A percentile compares a stretch with the other conserved stretches of the same genome.
Conservation (phyloP, 2,888 invertebrate species). For the Cerastis leucographa region DNA sequence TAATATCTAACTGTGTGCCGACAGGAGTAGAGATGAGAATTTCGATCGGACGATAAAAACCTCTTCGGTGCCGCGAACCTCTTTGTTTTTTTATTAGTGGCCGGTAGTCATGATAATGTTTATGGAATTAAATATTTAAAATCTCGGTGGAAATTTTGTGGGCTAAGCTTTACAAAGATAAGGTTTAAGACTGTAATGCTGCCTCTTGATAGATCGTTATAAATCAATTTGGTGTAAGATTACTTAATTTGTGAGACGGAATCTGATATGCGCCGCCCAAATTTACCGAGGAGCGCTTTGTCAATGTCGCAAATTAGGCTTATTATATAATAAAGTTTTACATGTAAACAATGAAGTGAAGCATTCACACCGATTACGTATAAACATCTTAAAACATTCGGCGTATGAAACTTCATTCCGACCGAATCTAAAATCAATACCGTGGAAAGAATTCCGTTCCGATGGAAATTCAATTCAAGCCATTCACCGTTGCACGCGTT, state of each 20-base stretch:
- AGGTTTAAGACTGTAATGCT: background rate
- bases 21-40: constrained; percentile 77
- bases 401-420: constrained; percentile 68
- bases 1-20: constrained; percentile 84
- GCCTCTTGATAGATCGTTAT: constrained; percentile 23
- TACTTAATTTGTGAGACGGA: constrained; percentile 37
- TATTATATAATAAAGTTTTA: background rate
- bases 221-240: constrained; percentile 40
- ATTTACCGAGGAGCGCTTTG: constrained; percentile 10
- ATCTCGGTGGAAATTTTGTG: background rate
- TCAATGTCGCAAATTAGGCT: constrained; percentile 32
- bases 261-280: constrained; percentile 15
- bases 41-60: constrained; percentile 73
- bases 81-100: constrained; percentile 51
- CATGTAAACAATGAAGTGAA: constrained; percentile 1
- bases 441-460: constrained; percentile 72
- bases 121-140: constrained; percentile 39
- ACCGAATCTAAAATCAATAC: constrained; percentile 69
- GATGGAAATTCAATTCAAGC: constrained; percentile 73
- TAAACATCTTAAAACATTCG: constrained; percentile 59
- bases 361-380: constrained; percentile 11
- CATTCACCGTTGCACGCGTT: constrained; percentile 64
- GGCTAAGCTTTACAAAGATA: background rate
- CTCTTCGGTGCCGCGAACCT: constrained; percentile 45
- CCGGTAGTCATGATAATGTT: constrained; percentile 19